Evolutionary conservation across 2,797 vertebrate genomes (phyloP).

Genomic region (Neomorphus geoffroyi): DNA sequence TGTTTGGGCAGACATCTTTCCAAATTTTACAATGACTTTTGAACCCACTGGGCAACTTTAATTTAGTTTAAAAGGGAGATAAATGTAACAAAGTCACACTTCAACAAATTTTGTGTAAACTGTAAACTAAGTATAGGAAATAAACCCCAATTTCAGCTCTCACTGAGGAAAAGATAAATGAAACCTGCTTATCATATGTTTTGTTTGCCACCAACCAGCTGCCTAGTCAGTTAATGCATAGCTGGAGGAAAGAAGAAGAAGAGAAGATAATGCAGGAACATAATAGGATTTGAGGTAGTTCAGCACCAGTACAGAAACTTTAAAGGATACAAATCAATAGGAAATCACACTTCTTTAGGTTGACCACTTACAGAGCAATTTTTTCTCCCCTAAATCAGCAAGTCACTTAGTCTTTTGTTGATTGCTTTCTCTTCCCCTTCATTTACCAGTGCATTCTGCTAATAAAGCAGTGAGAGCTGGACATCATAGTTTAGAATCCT

Average conservation of each 20-base stretch:
- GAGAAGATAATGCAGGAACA: not conserved
- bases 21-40: not conserved
- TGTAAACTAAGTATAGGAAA: not conserved
- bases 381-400: not conserved
- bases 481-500: not conserved
- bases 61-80: not conserved
- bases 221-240: not conserved
- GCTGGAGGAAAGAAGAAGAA: not conserved
- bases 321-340: not conserved
- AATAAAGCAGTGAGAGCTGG: not conserved
- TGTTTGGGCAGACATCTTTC: not conserved
- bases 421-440: not conserved
- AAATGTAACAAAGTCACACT: not conserved
- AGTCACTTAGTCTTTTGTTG: not conserved
- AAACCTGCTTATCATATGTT: not conserved
- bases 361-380: not conserved
- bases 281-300: not conserved
- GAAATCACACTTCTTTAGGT: not conserved
- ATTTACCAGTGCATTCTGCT: not conserved
- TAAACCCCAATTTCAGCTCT: not conserved
- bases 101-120: not conserved
- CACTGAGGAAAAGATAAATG: not conserved
- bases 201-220: not conserved
- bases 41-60: not conserved
- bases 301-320: not conserved